Base-by-base conservation (phyloP, 2,888 invertebrate genomes). In the Xestoiulus laeticollis region DNA sequence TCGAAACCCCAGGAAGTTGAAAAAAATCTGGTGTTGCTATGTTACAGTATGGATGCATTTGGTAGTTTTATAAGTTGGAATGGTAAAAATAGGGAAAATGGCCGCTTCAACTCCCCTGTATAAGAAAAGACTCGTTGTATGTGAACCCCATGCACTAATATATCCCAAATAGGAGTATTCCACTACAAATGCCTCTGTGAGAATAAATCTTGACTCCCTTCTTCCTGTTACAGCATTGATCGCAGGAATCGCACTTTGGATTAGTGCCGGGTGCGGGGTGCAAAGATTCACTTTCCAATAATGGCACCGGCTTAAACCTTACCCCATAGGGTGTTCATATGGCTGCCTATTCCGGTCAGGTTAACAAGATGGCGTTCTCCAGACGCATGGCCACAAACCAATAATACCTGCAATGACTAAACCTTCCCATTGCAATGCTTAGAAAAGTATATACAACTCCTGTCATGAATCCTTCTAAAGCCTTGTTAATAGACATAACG, bases 171-270 rank as follows among this genome's bases (percentile, higher is more conserved):
- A 30, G 1, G 78, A 32, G 30, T 78, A 32, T 32, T 16, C n/a
- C n/a, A 78, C 78, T 78, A 30, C 78, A 78, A 78, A 78, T 30
- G 78, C 78, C 78, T 32, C 30, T 30, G 30, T 78, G 78, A 78
- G 30, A 78, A 78, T 78, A 78, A 78, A 78, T 78, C 78, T 26
- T 22, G 12, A 3, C 30, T 78, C 78, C 30, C 78, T 78, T 78
- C 78, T 78, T 78, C 78, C 78, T 78, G 78, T 78, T 78, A 78
- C 12, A 16, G 30, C 78, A 78, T 78, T 78, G 78, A 78, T 78
- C 78, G 78, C 78, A 30, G 30, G 78, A 78, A 78, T 78, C 78
- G 78, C 78, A 78, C 78, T 78, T 78, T 30, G 78, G 78, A 78
- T 78, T 78, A 78, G 78, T 78, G 78, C 30, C 78, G 78, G 78